Evolutionary conservation across 2,113 vertebrate genomes (phyloP).

Genomic region (Parotia lawesii): DNA sequence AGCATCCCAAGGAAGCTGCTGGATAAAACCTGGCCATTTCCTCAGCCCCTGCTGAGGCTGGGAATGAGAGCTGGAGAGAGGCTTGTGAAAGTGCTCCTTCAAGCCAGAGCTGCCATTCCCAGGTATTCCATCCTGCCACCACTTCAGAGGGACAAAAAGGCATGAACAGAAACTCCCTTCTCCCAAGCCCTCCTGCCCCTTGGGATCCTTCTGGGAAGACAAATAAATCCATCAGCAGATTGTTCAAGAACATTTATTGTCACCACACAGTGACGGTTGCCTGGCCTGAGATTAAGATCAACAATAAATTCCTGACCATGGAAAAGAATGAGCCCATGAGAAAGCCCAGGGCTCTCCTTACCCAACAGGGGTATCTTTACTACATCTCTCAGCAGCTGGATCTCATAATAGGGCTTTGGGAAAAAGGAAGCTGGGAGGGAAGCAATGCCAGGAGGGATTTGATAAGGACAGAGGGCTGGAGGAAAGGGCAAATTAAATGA

Average conservation of each 20-base stretch:
- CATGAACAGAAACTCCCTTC: not conserved
- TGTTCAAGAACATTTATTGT: constrained; percentile 29
- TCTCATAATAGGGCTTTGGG: not conserved
- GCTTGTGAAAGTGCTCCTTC: not conserved
- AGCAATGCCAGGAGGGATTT: not conserved
- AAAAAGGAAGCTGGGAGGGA: not conserved
- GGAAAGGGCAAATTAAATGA: constrained; percentile 15
- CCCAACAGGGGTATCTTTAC: constrained; percentile 55
- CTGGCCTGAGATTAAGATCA: constrained; percentile 63
- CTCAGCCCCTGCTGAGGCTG: not conserved
- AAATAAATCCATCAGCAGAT: constrained; percentile 48
- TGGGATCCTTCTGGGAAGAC: not conserved
- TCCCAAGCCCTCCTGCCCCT: not conserved
- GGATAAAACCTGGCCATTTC: not conserved
- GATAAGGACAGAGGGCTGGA: not conserved
- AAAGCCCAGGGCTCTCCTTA: constrained; percentile 26
- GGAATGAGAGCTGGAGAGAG: not conserved
- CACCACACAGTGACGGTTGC: not conserved
- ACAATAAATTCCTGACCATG: constrained; percentile 54
- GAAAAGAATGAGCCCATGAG: constrained; percentile 30
- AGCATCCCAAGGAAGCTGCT: not conserved
- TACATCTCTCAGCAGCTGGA: constrained; percentile 44
- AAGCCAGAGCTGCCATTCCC: not conserved
- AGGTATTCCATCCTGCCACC: not conserved
- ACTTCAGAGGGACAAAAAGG: not conserved